Conservation (phyloP, 2,888 invertebrate species). For the Stenurella melanura region DNA sequence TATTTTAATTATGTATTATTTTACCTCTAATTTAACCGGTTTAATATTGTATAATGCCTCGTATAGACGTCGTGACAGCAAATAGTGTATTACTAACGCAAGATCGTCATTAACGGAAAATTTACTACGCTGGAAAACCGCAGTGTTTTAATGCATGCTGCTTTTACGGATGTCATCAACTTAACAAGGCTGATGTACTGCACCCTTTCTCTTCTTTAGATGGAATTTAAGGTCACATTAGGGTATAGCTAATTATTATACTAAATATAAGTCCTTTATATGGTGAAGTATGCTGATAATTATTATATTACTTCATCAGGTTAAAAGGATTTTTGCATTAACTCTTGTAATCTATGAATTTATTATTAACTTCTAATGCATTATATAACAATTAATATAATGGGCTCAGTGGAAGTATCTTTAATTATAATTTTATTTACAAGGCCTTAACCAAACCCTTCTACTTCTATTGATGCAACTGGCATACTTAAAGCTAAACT, state of each 20-base stretch:
- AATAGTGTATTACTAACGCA: constrained; percentile 41
- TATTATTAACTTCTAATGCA: constrained; percentile 18
- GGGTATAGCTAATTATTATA: constrained; percentile 33
- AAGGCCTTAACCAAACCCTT: constrained; percentile 16
- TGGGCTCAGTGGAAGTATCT: constrained; percentile 11
- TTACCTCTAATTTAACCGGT: constrained; percentile 30
- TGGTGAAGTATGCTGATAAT: constrained; percentile 21
- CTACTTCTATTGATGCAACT: not conserved
- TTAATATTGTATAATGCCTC: constrained; percentile 31
- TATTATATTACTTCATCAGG: constrained; percentile 33
- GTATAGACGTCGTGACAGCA: constrained; percentile 35
- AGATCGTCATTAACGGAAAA: constrained; percentile 42
- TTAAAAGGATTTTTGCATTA: constrained; percentile 14
- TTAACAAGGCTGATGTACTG: constrained; percentile 37
- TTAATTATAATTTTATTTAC: constrained; percentile 12
- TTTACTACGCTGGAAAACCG: constrained; percentile 36
- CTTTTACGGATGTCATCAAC: constrained; percentile 42
- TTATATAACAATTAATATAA: constrained; percentile 23
- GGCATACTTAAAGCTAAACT: constrained; percentile 1
- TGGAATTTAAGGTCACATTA: constrained; percentile 33
- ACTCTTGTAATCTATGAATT: constrained; percentile 20
- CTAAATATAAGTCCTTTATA: constrained; percentile 25
- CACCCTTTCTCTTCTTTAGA: constrained; percentile 28
- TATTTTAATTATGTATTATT: constrained; percentile 36
- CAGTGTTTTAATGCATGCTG: constrained; percentile 39